Evolutionary conservation across 2,113 vertebrate species (phyloP).

Genomic region (Spea multiplicata): DNA sequence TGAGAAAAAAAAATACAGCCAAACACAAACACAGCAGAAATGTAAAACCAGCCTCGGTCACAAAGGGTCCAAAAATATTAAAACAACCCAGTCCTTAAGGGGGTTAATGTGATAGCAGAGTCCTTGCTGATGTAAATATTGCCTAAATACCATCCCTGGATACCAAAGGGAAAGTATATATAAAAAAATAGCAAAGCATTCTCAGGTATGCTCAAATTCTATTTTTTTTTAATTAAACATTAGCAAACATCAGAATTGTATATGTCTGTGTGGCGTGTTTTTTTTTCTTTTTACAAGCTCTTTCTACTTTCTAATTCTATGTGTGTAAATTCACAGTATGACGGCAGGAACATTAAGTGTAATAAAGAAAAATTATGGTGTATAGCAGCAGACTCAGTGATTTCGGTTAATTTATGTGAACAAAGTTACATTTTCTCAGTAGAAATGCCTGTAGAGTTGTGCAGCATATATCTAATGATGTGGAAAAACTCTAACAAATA

Average conservation of each 20-base stretch:
- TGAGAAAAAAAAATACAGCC: too few relatives aligned
- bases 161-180: too few relatives aligned
- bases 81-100: too few relatives aligned
- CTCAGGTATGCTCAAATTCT: not conserved
- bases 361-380: conserved; percentile 48
- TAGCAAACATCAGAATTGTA: not conserved
- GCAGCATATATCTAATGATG: conserved; percentile 48
- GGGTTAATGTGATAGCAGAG: too few relatives aligned
- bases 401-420: conserved; percentile 47
- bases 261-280: not conserved
- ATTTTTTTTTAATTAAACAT: not conserved
- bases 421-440: conserved; percentile 45
- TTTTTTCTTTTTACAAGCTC: conserved; percentile 33
- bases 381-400: conserved; percentile 47
- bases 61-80: too few relatives aligned
- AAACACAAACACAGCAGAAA: too few relatives aligned
- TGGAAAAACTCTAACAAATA: conserved; percentile 48
- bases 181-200: too few relatives aligned
- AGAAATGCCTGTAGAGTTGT: conserved; percentile 45
- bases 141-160: too few relatives aligned
- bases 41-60: too few relatives aligned
- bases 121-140: too few relatives aligned
- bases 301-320: conserved; percentile 40
- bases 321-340: conserved; percentile 49
- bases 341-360: conserved; percentile 44